Base-by-base conservation (phyloP, 2,888 invertebrate species). In the Lasius fuliginosus region DNA sequence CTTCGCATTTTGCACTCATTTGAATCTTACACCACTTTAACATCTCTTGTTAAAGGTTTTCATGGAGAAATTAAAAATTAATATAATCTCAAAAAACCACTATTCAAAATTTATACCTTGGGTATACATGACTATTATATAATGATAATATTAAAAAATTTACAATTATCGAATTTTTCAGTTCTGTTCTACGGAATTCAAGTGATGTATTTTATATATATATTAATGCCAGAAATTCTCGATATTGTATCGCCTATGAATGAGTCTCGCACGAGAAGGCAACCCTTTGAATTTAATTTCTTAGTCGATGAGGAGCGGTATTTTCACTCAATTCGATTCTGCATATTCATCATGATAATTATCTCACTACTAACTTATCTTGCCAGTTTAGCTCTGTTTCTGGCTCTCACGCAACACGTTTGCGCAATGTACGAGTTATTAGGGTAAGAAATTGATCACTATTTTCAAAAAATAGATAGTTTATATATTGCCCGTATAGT, bases 351-450 rank as follows among this genome's bases (percentile, higher is more conserved):
- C 9, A 15, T 40, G 11, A 1, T 23, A 30, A 1, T 30, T 15
- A 1, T 30, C 18, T 0, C 42, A 30, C 12, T 12, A 23, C 0
- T 42, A 30, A 15, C 30, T 68, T 23, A 33, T 9, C 0, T 68
- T 42, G 6, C 5, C 15, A 11, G 0, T 56, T 3, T 4, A 5
- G 15, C 30, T 33, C 8, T 58, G 2, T 56, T 23, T 56, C 0
- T 69, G 15, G 15, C 3, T 77, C 1, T 77, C 12, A 15, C 27
- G 42, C 69, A 69, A 58, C 77, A 77, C n/a, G 56, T n/a, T 77
- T 68, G 68, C 30, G 71, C 56, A 49, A 77, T 77, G 77, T 77
- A 30, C 42, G 15, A 77, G 5, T 58, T 68, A 15, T n/a, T 77
- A 30, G 56, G 56, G 71, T 77, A 77, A 77, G 76, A 67, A 36